Evolutionary conservation across 2,888 invertebrate genomes (phyloP).

Genomic region (Athrips mouffetella): DNA sequence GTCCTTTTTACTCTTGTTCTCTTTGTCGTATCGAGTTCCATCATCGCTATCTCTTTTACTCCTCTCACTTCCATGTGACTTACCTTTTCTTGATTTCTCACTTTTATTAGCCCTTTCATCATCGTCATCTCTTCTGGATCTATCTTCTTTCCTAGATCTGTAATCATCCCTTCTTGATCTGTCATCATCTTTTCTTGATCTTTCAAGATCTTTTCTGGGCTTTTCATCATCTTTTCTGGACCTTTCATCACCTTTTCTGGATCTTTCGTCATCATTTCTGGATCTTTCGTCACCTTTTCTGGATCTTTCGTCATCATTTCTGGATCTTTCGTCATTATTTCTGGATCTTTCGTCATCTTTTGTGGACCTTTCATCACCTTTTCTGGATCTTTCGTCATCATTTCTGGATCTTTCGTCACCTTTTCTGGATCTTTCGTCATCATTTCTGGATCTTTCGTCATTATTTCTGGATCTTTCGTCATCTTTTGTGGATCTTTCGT

Average conservation of each 20-base stretch:
- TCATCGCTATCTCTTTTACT: neutral
- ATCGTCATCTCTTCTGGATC: conserved; percentile 15
- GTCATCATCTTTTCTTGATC: conserved; percentile 20
- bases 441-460: conserved; percentile 17
- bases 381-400: conserved; percentile 13
- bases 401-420: conserved; percentile 6
- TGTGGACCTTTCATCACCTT: conserved; percentile 20
- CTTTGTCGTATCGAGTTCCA: conserved; percentile 19
- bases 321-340: conserved; percentile 18
- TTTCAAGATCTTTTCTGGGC: conserved; percentile 20
- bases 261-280: conserved; percentile 20
- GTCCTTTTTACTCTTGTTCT: conserved; percentile 18
- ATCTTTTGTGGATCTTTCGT: conserved; percentile 22
- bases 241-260: conserved; percentile 16
- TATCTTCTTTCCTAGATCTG: conserved; percentile 17
- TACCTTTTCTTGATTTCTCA: conserved; percentile 15
- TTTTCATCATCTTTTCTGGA: conserved; percentile 21
- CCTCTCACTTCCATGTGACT: conserved; percentile 24
- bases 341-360: conserved; percentile 20
- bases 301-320: conserved; percentile 15
- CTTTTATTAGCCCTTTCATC: conserved; percentile 18
- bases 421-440: too few species aligned
- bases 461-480: conserved; percentile 21
- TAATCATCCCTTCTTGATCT: conserved; percentile 16
- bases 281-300: conserved; percentile 17